Evolutionary conservation across 2,797 vertebrate species (phyloP).

Genomic region (Melanogrammus aeglefinus): DNA sequence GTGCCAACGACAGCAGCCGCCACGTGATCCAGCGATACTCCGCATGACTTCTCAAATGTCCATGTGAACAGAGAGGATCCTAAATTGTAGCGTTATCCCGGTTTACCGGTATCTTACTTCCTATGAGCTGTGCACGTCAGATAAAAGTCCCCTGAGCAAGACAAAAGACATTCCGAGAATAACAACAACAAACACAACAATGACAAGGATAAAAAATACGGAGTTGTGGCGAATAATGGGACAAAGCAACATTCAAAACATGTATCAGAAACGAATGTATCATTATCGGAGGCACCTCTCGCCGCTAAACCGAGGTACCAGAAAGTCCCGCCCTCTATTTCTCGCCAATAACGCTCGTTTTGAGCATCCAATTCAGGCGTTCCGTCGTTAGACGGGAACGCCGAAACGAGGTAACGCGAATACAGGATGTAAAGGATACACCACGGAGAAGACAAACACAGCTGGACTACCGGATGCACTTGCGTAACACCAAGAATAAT

Average conservation of each 20-base stretch:
- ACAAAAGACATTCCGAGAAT: neutral
- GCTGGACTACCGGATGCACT: neutral
- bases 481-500: neutral
- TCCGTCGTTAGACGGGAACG: neutral
- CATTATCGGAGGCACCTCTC: neutral
- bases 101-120: neutral
- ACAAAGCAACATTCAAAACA: neutral
- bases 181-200: neutral
- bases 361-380: neutral
- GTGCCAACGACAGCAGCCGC: no score
- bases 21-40: slow-evolving; percentile 58
- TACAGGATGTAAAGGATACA: neutral
- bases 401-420: neutral
- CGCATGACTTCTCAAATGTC: slow-evolving; percentile 22
- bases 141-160: no score
- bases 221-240: no score
- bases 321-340: neutral
- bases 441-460: neutral
- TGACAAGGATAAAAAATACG: neutral
- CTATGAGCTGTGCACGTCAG: no score
- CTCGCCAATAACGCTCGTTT: neutral
- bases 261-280: neutral
- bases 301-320: no score
- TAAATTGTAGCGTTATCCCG: no score
- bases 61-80: no score